Base-by-base conservation (phyloP, 2,888 invertebrate species). In the Plebejus argus region DNA sequence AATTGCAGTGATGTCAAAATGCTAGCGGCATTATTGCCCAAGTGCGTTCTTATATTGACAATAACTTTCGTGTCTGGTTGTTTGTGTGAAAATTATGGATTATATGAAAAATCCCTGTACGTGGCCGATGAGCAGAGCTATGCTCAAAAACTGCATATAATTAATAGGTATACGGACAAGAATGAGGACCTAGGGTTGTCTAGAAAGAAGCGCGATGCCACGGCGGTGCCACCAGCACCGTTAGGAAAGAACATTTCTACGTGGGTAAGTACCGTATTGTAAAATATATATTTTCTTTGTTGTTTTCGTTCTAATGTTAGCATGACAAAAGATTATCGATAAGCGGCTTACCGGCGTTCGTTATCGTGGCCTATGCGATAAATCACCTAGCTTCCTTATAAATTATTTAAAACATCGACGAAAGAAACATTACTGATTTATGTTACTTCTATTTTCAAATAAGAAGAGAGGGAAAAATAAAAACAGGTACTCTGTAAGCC, bases 1-100 rank as follows among this genome's bases (percentile, higher is more conserved):
- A 82, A 80, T 80, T 80, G 92, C 89, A 91, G 91, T 93, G 91
- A 91, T 88, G 82, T 87, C 90, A 94, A 92, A 92, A 94, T 94
- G 94, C 88, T 90, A 85, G 86, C 90, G 85, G 83, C 84, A 84
- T 86, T 90, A 86, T 86, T 88, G 86, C 88, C 86, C 84, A 85
- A 84, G 83, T 90, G 82, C 84, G 84, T 86, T 85, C 89, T 81
- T 81, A 90, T 83, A 82, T 85, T 82, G 80, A 91, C 81, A 53
- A 79, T 91, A 83, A 88, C 83, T 87, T 83, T 89, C 82, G 82
- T 90, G 82, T 85, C 90, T 76, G 87, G 84, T 83, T 88, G 83
- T 76, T 81, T 86, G 81, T 84, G 88, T 81, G 82, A 87, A 79
- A 85, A 85, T 70, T 86, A 91, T 90, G 92, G 88, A 77, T 83